These are phyloP conservation scores for Tenualosa ilisha DNA, from an alignment of 2,797 vertebrate species.

Conservation along the genomic window DNA sequence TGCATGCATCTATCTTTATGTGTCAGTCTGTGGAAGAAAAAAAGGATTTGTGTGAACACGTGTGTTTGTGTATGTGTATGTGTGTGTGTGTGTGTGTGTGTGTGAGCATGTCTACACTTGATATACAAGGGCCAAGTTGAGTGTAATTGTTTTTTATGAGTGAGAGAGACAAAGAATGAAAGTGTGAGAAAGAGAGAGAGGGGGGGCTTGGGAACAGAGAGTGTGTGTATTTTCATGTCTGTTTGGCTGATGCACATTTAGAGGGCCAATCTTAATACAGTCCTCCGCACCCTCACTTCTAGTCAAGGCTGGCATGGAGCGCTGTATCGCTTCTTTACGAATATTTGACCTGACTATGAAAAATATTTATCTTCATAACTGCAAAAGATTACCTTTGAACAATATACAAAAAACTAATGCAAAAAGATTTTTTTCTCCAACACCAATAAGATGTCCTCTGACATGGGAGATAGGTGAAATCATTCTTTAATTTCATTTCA, in stretches of 20 bases:
- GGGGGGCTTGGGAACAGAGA: not conserved
- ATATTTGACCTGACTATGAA: not conserved
- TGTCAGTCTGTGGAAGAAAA: not conserved
- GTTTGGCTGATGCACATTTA: no score
- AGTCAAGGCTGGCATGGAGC: not conserved
- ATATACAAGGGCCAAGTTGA: not conserved
- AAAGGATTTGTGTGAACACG: slow-evolving; percentile 16
- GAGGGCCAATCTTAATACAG: not conserved
- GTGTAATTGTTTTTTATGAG: not conserved
- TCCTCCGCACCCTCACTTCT: not conserved
- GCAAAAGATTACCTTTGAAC: not conserved
- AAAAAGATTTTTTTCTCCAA: not conserved
- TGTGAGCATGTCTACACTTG: not conserved
- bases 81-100: not conserved
- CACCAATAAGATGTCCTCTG: not conserved
- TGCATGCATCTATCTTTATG: slow-evolving; percentile 15
- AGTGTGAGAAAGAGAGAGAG: not conserved
- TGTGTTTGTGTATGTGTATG: slow-evolving; percentile 28
- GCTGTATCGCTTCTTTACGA: not conserved
- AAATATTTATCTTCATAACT: not conserved
- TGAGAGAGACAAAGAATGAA: not conserved
- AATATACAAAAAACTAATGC: not conserved
- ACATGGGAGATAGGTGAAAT: not conserved
- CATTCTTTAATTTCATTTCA: not conserved
- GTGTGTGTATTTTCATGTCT: not conserved